phyloP scores from a whole-genome alignment of 2,113 vertebrate genomes.

The Dipodomys merriami region DNA sequence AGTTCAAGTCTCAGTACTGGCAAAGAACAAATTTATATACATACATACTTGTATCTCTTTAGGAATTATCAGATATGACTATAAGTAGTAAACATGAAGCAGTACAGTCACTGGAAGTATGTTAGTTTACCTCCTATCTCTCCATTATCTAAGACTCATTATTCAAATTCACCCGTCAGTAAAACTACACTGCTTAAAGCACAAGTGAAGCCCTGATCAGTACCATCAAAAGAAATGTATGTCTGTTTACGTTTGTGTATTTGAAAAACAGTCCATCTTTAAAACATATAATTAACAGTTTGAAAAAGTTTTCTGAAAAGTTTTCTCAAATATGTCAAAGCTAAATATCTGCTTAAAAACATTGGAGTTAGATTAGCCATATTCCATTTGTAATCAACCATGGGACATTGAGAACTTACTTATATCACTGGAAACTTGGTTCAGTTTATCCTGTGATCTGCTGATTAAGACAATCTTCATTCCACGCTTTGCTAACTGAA shows the following conservation, averaged over 20 bases:
- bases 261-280: background rate
- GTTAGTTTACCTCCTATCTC: background rate
- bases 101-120: background rate
- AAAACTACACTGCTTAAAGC: background rate
- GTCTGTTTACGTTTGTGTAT: background rate
- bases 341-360: conserved; percentile 6
- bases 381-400: background rate
- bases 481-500: conserved; percentile 93
- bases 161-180: conserved; percentile 47
- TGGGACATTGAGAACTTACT: conserved; percentile 86
- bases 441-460: conserved; percentile 95
- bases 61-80: background rate
- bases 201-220: no score
- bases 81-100: background rate
- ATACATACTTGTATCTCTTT: background rate
- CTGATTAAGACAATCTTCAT: conserved; percentile 95
- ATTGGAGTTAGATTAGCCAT: background rate
- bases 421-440: conserved; percentile 91
- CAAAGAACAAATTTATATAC: background rate
- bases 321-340: background rate
- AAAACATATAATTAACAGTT: background rate
- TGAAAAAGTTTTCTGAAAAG: conserved; percentile 5
- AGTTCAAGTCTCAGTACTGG: no score
- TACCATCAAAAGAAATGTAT: no score
- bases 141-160: background rate